phyloP scores from a whole-genome alignment of 2,888 invertebrate species.

The Lymantria monacha region DNA sequence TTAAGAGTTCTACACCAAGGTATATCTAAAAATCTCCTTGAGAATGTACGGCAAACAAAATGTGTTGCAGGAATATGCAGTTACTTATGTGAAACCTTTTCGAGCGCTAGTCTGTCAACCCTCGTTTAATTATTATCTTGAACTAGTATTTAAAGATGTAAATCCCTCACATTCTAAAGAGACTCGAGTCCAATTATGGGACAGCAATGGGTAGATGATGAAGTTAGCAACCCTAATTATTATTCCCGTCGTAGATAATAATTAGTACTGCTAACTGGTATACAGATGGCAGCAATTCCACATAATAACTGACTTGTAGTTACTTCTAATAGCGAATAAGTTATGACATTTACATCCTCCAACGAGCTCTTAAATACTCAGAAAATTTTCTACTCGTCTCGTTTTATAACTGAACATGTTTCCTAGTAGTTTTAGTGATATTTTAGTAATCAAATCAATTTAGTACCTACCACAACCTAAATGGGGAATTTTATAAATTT shows the following conservation, averaged over 20 bases:
- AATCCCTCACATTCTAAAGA: not conserved
- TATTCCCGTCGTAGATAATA: not conserved
- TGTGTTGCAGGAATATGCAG: no score
- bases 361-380: not conserved
- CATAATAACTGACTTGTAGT: not conserved
- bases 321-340: not conserved
- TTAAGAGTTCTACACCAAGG: no score
- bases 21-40: no score
- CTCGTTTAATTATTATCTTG: no score
- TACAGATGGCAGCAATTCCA: not conserved
- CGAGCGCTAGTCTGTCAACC: no score
- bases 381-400: not conserved
- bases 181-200: not conserved
- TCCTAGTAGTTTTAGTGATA: not conserved
- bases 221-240: not conserved
- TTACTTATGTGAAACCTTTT: no score
- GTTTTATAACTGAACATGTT: not conserved
- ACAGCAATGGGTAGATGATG: not conserved
- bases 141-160: no score
- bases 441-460: no score
- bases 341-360: constrained; percentile 1
- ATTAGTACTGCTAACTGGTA: not conserved
- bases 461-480: no score
- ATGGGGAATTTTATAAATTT: no score
- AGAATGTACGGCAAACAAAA: no score